Evolutionary conservation across 2,797 vertebrate species (phyloP).

Genomic region (Natrix natrix): DNA sequence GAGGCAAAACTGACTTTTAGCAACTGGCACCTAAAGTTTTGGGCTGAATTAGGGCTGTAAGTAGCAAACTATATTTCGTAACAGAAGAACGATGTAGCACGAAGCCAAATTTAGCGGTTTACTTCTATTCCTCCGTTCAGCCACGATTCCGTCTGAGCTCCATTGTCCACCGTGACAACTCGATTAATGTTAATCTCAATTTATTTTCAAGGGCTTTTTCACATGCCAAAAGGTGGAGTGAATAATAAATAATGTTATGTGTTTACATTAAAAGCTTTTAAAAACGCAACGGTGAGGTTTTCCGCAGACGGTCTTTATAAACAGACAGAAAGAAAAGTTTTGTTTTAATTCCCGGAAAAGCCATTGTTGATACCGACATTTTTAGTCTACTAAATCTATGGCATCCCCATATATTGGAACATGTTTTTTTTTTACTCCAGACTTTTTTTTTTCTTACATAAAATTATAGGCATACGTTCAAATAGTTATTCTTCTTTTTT

Average conservation of each 20-base stretch:
- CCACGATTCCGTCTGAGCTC: neutral
- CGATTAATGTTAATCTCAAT: neutral
- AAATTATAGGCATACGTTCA: too few species aligned
- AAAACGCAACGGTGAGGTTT: too few species aligned
- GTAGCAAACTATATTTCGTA: neutral
- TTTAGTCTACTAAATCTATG: neutral
- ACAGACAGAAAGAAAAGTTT: too few species aligned
- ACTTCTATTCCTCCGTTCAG: neutral
- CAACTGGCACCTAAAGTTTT: neutral
- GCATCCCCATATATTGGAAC: neutral
- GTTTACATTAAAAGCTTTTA: neutral
- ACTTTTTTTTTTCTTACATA: too few species aligned
- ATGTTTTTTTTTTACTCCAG: neutral
- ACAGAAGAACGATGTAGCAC: neutral
- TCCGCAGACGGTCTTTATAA: too few species aligned
- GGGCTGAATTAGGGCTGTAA: neutral
- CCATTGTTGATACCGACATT: too few species aligned
- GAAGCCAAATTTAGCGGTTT: neutral
- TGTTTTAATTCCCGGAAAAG: too few species aligned
- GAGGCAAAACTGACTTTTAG: neutral
- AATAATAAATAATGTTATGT: neutral
- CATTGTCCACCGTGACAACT: neutral
- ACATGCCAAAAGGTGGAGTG: neutral
- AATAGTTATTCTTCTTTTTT: too few species aligned
- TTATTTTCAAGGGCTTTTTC: neutral